Percentiles rank a stretch among this genome's conserved stretches.
phyloP scores from a whole-genome alignment of 2,888 invertebrate genomes.

The Eubasilissa splendida region DNA sequence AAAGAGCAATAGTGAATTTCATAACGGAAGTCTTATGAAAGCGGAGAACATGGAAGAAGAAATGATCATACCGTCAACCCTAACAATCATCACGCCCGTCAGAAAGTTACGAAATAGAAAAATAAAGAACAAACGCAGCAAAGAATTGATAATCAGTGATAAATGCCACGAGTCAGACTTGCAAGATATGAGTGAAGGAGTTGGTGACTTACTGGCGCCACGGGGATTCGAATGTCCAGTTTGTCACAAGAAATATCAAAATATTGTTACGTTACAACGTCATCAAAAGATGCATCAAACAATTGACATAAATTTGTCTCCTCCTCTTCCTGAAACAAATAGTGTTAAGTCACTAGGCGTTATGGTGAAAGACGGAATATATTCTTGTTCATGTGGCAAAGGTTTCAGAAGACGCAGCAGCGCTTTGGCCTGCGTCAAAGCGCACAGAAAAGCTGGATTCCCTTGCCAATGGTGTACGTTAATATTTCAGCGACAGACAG shows the following conservation, averaged over 20 bases:
- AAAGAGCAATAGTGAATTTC: slow-evolving; percentile 42
- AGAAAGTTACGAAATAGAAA: slow-evolving; percentile 26
- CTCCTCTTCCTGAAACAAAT: not conserved
- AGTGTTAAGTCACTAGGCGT: not conserved
- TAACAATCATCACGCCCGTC: slow-evolving; percentile 25
- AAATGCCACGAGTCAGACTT: slow-evolving; percentile 23
- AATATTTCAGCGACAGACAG: slow-evolving; percentile 25
- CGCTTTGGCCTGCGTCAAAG: slow-evolving; percentile 48
- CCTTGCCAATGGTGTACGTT: slow-evolving; percentile 48
- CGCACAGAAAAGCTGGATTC: slow-evolving; percentile 45
- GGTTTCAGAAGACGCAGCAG: slow-evolving; percentile 41
- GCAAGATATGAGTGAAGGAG: slow-evolving; percentile 42
- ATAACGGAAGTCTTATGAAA: slow-evolving; percentile 20
- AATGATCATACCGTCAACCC: slow-evolving; percentile 33
- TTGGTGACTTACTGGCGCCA: slow-evolving; percentile 48
- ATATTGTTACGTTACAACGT: slow-evolving; percentile 36
- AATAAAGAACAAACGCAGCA: slow-evolving; percentile 12
- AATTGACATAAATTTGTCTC: not conserved
- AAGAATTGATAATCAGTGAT: slow-evolving; percentile 46
- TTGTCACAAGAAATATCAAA: slow-evolving; percentile 49
- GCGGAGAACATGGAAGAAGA: slow-evolving; percentile 32
- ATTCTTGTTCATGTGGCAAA: slow-evolving; percentile 52
- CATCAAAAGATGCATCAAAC: slow-evolving; percentile 48
- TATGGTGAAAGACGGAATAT: slow-evolving; percentile 24
- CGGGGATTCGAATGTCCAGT: slow-evolving; percentile 47